phyloP scores from a whole-genome alignment of 2,113 vertebrate species.

The Anguilla japonica region DNA sequence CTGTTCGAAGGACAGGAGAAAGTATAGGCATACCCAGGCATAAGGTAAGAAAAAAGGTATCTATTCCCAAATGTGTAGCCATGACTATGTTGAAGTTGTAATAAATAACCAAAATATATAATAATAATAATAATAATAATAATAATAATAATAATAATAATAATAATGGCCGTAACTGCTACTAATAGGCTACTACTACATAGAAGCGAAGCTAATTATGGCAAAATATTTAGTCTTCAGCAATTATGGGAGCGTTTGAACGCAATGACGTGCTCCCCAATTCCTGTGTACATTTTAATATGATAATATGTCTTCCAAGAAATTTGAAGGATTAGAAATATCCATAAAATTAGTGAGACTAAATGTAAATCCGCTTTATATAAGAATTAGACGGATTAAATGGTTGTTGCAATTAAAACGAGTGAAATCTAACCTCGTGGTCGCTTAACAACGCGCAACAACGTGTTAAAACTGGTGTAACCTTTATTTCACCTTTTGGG shows the following conservation, averaged over 20 bases:
- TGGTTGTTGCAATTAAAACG: slow-evolving; percentile 4
- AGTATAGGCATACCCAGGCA: too few relatives aligned
- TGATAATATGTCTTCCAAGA: slow-evolving; percentile 3
- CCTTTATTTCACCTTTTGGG: slow-evolving; percentile 9
- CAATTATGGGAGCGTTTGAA: not conserved
- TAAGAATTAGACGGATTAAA: not conserved
- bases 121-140: not conserved
- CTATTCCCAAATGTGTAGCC: not conserved
- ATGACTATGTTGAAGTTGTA: not conserved
- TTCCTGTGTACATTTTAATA: slow-evolving; percentile 12
- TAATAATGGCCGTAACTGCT: not conserved
- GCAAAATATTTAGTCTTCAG: slow-evolving; percentile 9
- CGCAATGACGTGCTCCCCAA: not conserved
- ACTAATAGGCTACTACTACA: not conserved
- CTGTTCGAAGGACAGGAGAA: not conserved
- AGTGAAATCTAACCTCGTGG: not conserved
- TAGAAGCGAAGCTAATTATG: not conserved
- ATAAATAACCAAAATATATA: not conserved
- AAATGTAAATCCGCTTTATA: slow-evolving; percentile 17
- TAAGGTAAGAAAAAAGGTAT: not conserved
- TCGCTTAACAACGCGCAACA: not conserved
- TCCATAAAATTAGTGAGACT: slow-evolving; percentile 8
- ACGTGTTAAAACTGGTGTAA: not conserved
- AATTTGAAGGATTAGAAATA: slow-evolving; percentile 3
- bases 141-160: not conserved